phyloP scores from a whole-genome alignment of 2,888 invertebrate species.

The Caenorhabditis wallacei region DNA sequence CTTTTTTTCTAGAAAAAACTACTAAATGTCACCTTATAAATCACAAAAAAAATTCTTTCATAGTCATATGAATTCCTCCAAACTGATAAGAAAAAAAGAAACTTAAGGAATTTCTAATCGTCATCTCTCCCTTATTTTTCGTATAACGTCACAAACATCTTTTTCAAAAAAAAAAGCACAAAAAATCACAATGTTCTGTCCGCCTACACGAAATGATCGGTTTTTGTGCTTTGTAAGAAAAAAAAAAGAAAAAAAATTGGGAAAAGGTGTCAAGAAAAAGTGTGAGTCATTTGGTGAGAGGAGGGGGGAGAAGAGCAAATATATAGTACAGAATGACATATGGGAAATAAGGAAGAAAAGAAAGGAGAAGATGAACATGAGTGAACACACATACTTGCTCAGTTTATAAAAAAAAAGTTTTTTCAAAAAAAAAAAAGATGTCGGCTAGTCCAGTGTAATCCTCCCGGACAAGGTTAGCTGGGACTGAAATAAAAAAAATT shows the following conservation, averaged over 20 bases:
- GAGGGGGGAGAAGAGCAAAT: conserved; percentile 25
- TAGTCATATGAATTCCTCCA: neutral
- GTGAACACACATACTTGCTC: too few species aligned
- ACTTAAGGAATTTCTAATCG: conserved; percentile 1
- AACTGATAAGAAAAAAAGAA: conserved; percentile 2
- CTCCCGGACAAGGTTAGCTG: too few species aligned
- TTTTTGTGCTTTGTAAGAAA: conserved; percentile 7
- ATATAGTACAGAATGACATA: neutral
- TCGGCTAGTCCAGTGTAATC: too few species aligned
- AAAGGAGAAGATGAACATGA: conserved; percentile 2
- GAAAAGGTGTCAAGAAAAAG: conserved; percentile 8
- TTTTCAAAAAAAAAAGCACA: neutral
- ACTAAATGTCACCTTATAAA: neutral
- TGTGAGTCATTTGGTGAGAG: conserved; percentile 24
- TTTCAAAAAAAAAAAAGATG: too few species aligned
- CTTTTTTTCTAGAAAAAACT: too few species aligned
- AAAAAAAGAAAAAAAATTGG: conserved; percentile 1
- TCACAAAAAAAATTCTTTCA: neutral
- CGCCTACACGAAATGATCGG: neutral
- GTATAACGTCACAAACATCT: neutral
- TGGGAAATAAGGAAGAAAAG: neutral
- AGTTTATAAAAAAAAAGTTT: too few species aligned
- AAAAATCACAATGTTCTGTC: neutral
- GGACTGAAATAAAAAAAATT: too few species aligned
- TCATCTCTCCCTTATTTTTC: neutral